These are phyloP conservation scores for Dasyurus viverrinus DNA, from an alignment of 2,113 vertebrate species.

Conservation along the genomic window DNA sequence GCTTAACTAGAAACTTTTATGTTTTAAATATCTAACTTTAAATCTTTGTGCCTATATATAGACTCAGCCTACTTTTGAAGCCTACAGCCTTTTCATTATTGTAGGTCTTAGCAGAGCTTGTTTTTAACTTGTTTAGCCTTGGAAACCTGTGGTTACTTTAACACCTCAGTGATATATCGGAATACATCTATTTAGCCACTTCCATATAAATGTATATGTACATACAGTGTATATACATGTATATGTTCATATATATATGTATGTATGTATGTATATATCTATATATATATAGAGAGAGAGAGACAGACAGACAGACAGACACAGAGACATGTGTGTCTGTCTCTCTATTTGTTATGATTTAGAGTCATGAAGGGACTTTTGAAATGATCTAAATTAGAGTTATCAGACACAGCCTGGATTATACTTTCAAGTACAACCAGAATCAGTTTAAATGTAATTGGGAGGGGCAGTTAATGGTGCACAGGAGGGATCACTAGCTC, in stretches of 20 bases:
- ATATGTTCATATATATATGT: not conserved
- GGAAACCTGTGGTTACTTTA: not conserved
- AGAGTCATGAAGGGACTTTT: not conserved
- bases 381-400: not conserved
- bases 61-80: not conserved
- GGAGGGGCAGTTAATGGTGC: not conserved
- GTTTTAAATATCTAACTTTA: not conserved
- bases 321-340: no score
- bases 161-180: not conserved
- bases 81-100: not conserved
- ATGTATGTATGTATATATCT: not conserved
- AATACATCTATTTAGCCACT: not conserved
- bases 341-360: not conserved
- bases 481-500: no score
- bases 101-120: not conserved
- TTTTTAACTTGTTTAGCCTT: not conserved
- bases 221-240: no score
- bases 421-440: not conserved
- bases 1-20: not conserved
- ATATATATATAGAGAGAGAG: not conserved
- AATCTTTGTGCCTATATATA: not conserved
- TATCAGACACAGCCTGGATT: not conserved
- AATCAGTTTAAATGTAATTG: not conserved
- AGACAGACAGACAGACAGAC: no score
- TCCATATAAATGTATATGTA: no score